Evolutionary conservation across 2,888 invertebrate genomes (phyloP), one percentile per base, ranked within the genome.

Genomic region (Sabatieria punctata): DNA sequence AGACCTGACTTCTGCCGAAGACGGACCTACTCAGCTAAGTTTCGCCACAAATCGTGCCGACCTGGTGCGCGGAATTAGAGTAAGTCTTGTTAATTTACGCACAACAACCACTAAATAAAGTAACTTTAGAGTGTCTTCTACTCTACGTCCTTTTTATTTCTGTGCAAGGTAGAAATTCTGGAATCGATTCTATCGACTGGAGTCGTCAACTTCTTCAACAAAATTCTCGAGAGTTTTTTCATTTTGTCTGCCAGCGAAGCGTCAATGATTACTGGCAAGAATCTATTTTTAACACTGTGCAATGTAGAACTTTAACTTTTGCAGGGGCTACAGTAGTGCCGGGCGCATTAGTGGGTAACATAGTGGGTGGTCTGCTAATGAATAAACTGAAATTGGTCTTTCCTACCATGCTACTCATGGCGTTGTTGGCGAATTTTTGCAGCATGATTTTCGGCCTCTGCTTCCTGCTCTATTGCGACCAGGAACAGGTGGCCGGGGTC

Each of bases 181-280:
- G 38, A 38, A n/a, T 13, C 8, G 11, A 13, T 38, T 8, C 38
- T 38, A 21, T 13, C 8, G 8, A 38, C 38, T 8, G 38, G 38
- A 8, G 22, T 38, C 22, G 22, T 38, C 38, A 21, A 8, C 6
- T 38, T 38, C 19, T 38, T 38, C 22, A 13, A 13, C 8, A 38
- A 38, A 38, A 38, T 38, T n/a, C 8, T 38, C 11, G 38, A 38
- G 22, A 38, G 22, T 38, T 38, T 38, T n/a, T 38, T 38, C 38
- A 8, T 13, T 6, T 21, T 19, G n/a, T 11, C 38, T 38, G n/a
- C 38, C 8, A 38, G 38, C 38, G n/a, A 38, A 8, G 38, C 38
- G 6, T 13, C 15, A 8, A 8, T 38, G n/a, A 21, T 38, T 8
- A 38, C 38, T 8, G 38, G 38, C 19, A 38, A n/a, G n/a, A n/a